Evolutionary conservation across 2,797 vertebrate genomes (phyloP).

Genomic region (Graptemys geographica): DNA sequence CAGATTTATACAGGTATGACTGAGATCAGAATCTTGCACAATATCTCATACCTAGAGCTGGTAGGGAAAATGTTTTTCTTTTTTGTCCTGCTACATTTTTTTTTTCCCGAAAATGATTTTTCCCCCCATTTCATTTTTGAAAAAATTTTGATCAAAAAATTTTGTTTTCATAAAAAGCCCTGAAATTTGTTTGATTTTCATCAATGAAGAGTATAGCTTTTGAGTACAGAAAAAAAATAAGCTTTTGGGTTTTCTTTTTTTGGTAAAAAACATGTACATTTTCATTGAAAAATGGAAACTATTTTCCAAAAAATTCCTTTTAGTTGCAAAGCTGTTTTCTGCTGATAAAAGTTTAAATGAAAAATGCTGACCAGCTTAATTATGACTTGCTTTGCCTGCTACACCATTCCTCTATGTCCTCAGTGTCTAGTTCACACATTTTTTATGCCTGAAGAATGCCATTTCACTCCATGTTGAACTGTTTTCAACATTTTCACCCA

Average conservation of each 20-base stretch:
- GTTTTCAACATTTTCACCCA: neutral
- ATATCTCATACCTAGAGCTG: neutral
- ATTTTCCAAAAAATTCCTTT: neutral
- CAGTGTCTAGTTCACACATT: neutral
- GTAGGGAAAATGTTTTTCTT: neutral
- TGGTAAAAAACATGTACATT: neutral
- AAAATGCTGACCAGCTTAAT: too few relatives aligned
- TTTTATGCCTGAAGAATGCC: neutral
- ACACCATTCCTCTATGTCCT: neutral
- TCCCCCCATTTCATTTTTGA: too few relatives aligned
- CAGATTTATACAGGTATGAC: too few relatives aligned
- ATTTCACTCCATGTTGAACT: neutral
- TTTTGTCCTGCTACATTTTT: neutral
- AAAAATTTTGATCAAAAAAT: too few relatives aligned
- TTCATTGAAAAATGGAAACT: neutral
- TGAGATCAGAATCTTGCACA: too few relatives aligned
- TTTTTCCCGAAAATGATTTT: neutral
- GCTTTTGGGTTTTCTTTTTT: neutral
- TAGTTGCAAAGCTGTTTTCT: neutral
- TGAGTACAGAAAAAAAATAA: neutral
- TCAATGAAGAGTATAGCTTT: too few relatives aligned
- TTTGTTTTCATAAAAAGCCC: too few relatives aligned
- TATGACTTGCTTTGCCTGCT: neutral
- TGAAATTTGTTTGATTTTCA: too few relatives aligned
- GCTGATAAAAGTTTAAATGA: neutral